phyloP scores from a whole-genome alignment of 2,888 invertebrate genomes.

The Adela reaumurella region DNA sequence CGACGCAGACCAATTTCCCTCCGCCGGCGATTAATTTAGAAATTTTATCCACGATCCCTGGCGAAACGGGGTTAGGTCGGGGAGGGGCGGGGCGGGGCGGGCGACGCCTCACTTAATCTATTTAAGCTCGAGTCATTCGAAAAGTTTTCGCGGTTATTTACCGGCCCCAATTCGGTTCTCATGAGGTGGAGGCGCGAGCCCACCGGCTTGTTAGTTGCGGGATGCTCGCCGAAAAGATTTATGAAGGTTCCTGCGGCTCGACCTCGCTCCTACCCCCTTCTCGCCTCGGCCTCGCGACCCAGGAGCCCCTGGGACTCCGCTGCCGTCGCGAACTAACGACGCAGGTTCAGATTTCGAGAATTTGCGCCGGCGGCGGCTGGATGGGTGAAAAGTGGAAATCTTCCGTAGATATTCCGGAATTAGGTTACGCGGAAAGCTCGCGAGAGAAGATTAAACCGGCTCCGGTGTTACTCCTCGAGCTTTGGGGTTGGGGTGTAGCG shows the following conservation, averaged over 20 bases:
- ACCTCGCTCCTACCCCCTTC: background rate
- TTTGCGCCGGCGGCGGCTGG: constrained; percentile 34
- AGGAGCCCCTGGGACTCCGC: constrained; percentile 5
- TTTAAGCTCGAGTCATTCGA: constrained; percentile 38
- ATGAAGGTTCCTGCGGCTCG: constrained; percentile 40
- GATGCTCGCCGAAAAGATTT: constrained; percentile 47
- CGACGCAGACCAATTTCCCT: constrained; percentile 19
- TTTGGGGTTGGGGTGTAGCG: too few relatives aligned
- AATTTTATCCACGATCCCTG: constrained; percentile 21
- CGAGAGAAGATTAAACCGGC: background rate
- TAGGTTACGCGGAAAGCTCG: background rate
- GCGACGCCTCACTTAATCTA: constrained; percentile 32
- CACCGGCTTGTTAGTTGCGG: constrained; percentile 45
- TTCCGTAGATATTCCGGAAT: constrained; percentile 11
- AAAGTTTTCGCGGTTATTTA: constrained; percentile 43
- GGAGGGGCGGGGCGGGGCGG: too few relatives aligned
- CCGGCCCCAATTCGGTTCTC: constrained; percentile 16
- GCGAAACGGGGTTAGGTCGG: too few relatives aligned
- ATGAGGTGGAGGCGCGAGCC: constrained; percentile 4
- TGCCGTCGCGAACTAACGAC: constrained; percentile 43
- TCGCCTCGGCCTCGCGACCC: background rate
- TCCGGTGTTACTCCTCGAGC: too few relatives aligned
- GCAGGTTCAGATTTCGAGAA: constrained; percentile 47
- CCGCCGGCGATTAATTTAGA: constrained; percentile 35
- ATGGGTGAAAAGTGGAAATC: constrained; percentile 28